Conservation (phyloP, 2,113 vertebrate species). For the Hipposideros armiger region DNA sequence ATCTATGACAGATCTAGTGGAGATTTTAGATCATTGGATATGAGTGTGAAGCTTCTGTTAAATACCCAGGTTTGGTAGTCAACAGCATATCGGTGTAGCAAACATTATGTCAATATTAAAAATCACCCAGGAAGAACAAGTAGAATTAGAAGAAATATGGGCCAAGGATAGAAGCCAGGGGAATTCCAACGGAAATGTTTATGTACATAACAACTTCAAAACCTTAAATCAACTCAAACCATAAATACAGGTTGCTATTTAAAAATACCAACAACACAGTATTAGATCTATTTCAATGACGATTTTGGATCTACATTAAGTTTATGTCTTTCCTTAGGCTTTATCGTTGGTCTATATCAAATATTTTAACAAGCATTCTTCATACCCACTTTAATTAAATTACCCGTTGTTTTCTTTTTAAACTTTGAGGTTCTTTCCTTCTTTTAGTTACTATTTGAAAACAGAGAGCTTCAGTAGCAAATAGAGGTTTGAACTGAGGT, state of each 20-base stretch:
- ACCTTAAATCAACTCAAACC: conserved; percentile 28
- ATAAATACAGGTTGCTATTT: conserved; percentile 19
- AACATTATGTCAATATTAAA: conserved; percentile 47
- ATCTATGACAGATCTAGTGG: neutral
- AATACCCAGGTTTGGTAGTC: conserved; percentile 2
- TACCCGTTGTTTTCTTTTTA: conserved; percentile 62
- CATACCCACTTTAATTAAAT: neutral
- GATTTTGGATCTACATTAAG: conserved; percentile 6
- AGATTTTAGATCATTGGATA: neutral
- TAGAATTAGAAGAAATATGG: conserved; percentile 30
- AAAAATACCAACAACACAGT: neutral
- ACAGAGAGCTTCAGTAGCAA: conserved; percentile 66
- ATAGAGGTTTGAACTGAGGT: conserved; percentile 58
- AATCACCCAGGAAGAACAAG: neutral
- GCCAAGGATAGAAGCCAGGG: neutral
- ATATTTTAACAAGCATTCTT: neutral
- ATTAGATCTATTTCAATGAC: neutral
- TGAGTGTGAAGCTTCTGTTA: conserved; percentile 8
- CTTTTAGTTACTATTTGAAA: conserved; percentile 66
- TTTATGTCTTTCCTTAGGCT: neutral
- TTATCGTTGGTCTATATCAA: conserved; percentile 45
- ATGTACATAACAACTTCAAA: conserved; percentile 4
- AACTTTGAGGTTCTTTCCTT: conserved; percentile 73
- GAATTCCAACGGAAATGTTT: neutral
- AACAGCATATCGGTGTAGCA: neutral